A percentile compares a stretch with the other conserved stretches of the same genome.
phyloP scores from a whole-genome alignment of 2,888 invertebrate species.

The Pterobdella sp. region DNA sequence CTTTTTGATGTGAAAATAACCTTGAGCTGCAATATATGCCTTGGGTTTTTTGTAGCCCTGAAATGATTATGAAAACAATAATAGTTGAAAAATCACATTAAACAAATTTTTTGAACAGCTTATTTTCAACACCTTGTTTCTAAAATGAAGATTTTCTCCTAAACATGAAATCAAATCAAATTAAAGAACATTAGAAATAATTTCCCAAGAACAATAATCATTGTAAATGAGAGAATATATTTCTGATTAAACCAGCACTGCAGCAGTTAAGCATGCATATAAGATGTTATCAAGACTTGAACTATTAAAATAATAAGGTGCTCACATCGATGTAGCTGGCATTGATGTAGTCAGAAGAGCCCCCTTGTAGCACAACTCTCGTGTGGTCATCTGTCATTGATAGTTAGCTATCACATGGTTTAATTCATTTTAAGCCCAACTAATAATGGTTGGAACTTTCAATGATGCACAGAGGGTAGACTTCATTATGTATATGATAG shows the following conservation, averaged over 20 bases:
- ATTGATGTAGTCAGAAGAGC: slow-evolving; percentile 49
- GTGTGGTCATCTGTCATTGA: slow-evolving; percentile 47
- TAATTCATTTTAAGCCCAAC: not conserved
- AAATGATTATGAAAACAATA: too few species aligned
- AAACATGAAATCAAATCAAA: too few species aligned
- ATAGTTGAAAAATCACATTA: too few species aligned
- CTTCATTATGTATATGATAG: not conserved
- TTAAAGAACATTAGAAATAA: too few species aligned
- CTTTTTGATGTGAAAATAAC: slow-evolving; percentile 41
- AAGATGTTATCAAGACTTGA: too few species aligned
- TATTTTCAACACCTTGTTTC: not conserved
- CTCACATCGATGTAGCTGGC: slow-evolving; percentile 50
- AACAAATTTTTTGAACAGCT: not conserved
- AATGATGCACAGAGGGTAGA: slow-evolving; percentile 5
- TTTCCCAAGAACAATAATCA: too few species aligned
- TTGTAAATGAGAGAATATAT: too few species aligned
- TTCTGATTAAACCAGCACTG: too few species aligned
- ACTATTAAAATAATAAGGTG: slow-evolving; percentile 31
- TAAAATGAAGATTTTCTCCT: not conserved
- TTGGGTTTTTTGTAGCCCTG: slow-evolving; percentile 53
- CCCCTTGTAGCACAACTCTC: slow-evolving; percentile 46
- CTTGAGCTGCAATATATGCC: slow-evolving; percentile 55
- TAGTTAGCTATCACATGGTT: not conserved
- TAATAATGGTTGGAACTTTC: not conserved
- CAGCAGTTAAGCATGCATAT: too few species aligned